Evolutionary conservation across 2,888 invertebrate genomes (phyloP).

Genomic region (Parasteatoda lunata): DNA sequence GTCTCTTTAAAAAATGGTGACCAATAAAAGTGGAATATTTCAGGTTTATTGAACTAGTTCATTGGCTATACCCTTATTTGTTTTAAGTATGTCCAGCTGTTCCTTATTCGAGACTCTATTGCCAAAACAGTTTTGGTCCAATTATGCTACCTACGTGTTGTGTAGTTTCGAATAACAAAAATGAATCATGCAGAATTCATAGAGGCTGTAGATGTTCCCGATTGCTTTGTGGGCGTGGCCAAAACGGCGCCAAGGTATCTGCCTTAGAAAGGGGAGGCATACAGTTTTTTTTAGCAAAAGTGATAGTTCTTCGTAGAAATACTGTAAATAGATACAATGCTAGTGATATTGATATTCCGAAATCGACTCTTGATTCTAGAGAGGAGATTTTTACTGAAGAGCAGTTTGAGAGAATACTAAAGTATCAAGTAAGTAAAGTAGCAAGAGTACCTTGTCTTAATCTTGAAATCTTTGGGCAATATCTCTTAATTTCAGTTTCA

Average conservation of each 20-base stretch:
- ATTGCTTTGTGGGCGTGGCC: slow-evolving; percentile 90
- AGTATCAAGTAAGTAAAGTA: slow-evolving; percentile 92
- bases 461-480: too few relatives aligned
- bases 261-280: slow-evolving; percentile 67
- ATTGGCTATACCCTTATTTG: too few relatives aligned
- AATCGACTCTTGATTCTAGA: slow-evolving; percentile 2
- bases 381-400: slow-evolving; percentile 77
- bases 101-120: slow-evolving; percentile 57
- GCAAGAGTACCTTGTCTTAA: too few relatives aligned
- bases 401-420: slow-evolving; percentile 91
- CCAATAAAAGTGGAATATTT: too few relatives aligned
- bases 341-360: slow-evolving; percentile 11
- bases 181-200: slow-evolving; percentile 77
- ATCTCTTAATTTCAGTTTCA: too few relatives aligned
- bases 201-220: slow-evolving; percentile 98
- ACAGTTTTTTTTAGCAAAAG: slow-evolving; percentile 48
- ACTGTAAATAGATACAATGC: slow-evolving; percentile 21
- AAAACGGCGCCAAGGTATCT: slow-evolving; percentile 91
- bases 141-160: slow-evolving; percentile 10
- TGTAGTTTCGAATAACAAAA: slow-evolving; percentile 8
- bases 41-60: too few relatives aligned
- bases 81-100: slow-evolving; percentile 5
- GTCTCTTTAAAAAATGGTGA: too few relatives aligned
- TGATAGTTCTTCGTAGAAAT: slow-evolving; percentile 45
- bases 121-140: slow-evolving; percentile 51